These are phyloP conservation scores for Melieria picta DNA, from an alignment of 2,888 invertebrate genomes.

Conservation along the genomic window DNA sequence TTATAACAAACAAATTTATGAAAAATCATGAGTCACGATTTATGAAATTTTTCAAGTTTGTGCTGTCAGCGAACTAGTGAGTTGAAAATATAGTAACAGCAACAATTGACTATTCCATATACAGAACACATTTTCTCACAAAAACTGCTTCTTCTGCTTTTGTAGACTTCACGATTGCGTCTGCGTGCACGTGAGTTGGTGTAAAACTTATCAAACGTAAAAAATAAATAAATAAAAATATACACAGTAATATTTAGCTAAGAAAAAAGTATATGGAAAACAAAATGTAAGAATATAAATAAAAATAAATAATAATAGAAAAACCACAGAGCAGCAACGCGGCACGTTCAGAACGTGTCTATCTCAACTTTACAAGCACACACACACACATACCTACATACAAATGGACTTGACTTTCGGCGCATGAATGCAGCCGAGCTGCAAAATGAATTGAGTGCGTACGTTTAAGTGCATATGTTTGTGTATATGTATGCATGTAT, in stretches of 20 bases:
- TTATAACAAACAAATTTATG: too few relatives aligned
- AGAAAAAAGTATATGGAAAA: background rate
- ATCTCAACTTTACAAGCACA: background rate
- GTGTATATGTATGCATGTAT: conserved; percentile 15
- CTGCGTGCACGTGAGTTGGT: background rate
- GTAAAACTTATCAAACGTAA: background rate
- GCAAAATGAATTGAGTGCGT: background rate
- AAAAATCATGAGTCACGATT: too few relatives aligned
- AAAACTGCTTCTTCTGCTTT: too few relatives aligned
- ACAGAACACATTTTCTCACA: too few relatives aligned
- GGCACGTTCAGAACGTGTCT: background rate
- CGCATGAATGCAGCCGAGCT: background rate
- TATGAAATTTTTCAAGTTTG: too few relatives aligned
- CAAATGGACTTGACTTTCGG: background rate
- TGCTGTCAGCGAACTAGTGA: too few relatives aligned
- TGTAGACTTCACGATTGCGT: background rate
- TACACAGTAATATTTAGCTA: background rate
- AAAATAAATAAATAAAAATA: background rate
- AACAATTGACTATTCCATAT: too few relatives aligned
- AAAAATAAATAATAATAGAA: conserved; percentile 4
- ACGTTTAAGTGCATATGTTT: conserved; percentile 14
- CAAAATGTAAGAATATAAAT: background rate
- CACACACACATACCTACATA: conserved; percentile 2
- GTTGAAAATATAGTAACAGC: too few relatives aligned
- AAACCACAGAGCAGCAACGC: background rate